Conservation (phyloP, 1,140 invertebrate species). For the Sycophaga agraensis region DNA sequence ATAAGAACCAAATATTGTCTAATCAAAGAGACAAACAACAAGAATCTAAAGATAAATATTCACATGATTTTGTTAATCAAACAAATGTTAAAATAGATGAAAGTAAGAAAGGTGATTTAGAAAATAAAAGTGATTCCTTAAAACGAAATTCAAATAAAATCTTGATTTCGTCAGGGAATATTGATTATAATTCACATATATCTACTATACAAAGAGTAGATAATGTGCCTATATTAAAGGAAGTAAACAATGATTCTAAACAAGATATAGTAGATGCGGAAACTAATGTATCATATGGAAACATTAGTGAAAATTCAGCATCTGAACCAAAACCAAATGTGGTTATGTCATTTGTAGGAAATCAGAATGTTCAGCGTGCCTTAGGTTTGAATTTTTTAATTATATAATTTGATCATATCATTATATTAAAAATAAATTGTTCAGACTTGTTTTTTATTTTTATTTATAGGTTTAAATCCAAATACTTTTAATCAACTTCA, state of each 20-base stretch:
- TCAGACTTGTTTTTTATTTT: not conserved
- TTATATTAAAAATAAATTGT: not conserved
- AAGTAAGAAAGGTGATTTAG: not conserved
- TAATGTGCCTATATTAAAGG: no score
- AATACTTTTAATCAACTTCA: not conserved
- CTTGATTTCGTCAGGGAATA: no score
- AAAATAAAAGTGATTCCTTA: not conserved
- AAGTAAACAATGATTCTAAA: not conserved
- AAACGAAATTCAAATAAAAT: no score
- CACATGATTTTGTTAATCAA: not conserved
- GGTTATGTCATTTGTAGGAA: constrained; percentile 11
- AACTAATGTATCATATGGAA: not conserved
- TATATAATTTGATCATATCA: no score
- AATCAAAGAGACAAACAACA: not conserved
- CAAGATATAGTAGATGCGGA: not conserved
- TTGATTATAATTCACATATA: no score
- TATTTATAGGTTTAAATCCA: not conserved
- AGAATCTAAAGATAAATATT: not conserved
- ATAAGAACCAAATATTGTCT: constrained; percentile 1
- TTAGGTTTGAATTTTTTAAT: constrained; percentile 13
- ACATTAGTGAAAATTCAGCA: not conserved
- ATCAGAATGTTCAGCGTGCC: constrained; percentile 21
- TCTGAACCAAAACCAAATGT: constrained; percentile 11
- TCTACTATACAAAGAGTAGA: no score
- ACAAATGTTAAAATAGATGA: not conserved